Conservation (phyloP, 2,113 vertebrate genomes). For the Piaya cayana region DNA sequence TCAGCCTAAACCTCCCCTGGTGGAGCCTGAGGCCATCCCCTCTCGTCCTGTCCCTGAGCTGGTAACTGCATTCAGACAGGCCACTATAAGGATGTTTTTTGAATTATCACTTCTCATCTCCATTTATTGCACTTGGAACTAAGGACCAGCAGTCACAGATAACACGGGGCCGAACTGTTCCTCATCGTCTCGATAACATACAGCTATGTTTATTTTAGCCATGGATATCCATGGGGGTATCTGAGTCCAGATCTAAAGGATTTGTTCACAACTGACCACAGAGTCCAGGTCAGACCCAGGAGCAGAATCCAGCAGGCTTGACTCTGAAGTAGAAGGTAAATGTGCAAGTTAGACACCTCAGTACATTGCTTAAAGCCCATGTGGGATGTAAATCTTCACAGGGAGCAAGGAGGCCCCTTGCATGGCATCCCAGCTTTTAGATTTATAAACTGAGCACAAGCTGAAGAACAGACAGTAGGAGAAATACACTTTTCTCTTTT, state of each 20-base stretch:
- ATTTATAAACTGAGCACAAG: neutral
- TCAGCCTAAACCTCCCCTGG: too few relatives aligned
- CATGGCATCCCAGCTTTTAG: neutral
- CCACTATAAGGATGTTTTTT: neutral
- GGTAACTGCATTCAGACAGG: neutral
- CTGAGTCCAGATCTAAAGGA: neutral
- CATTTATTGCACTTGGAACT: neutral
- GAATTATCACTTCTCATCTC: neutral
- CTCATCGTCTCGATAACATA: rapidly evolving
- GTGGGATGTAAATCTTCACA: neutral
- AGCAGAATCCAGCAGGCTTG: neutral
- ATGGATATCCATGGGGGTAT: neutral
- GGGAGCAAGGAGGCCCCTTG: neutral
- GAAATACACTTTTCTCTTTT: neutral
- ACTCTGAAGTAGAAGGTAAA: neutral
- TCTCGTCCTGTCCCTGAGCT: too few relatives aligned
- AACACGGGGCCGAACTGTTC: neutral
- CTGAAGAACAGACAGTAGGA: neutral
- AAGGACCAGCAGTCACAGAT: neutral
- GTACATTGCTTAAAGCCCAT: neutral
- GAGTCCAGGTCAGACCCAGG: neutral
- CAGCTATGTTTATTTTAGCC: neutral
- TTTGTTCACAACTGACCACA: neutral
- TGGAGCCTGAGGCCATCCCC: too few relatives aligned
- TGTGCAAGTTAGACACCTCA: too few relatives aligned